Base-by-base conservation (phyloP, 2,888 invertebrate genomes). In the Drosophila setosimentum region DNA sequence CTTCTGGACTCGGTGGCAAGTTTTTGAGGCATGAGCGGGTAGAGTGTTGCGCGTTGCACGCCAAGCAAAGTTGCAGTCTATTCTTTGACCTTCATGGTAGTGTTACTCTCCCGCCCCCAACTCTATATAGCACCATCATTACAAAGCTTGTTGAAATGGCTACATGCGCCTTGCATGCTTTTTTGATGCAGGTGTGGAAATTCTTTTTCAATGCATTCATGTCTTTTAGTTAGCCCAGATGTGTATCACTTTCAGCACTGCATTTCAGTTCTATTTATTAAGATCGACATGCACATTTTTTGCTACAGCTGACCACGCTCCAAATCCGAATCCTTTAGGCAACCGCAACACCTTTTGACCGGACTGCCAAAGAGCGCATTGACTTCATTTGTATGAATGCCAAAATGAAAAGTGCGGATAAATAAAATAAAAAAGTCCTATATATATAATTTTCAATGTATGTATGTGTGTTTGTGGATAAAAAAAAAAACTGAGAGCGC, bases 181-280 rank as follows among this genome's bases (percentile, higher is more conserved):
- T 64, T 60, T 57, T 49, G 35, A 60, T 67, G 49, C 64, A 80
- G 80, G 80, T 76, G 79, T 80, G 77, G 86, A 85, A 85, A 85
- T 68, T 71, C 58, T 30, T 59, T 83, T 70, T 68, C 57, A 67
- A 32, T 53, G 76, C 61, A 42, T 57, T 72, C 67, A 54, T 71
- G 50, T 62, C 66, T 65, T 45, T 64, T 18, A 29, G 37, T 18
- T 54, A 18, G 21, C 7, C 4, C 24, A 29, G 18, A 8, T 16
- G 29, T 54, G 35, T 24, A 64, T 50, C 64, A 30, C 32, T 53
- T 53, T n/a, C 4, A 6, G 24, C 45, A 48, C 29, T 45, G 57
- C 59, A 64, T 61, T 61, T 58, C n/a, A 29, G 61, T 24, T 48
- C 37, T 37, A 30, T 53, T 62, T 68, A 58, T 77, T 63, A 53